These are phyloP conservation scores for Amphipoea oculea DNA, from an alignment of 2,888 invertebrate species.

Conservation along the genomic window DNA sequence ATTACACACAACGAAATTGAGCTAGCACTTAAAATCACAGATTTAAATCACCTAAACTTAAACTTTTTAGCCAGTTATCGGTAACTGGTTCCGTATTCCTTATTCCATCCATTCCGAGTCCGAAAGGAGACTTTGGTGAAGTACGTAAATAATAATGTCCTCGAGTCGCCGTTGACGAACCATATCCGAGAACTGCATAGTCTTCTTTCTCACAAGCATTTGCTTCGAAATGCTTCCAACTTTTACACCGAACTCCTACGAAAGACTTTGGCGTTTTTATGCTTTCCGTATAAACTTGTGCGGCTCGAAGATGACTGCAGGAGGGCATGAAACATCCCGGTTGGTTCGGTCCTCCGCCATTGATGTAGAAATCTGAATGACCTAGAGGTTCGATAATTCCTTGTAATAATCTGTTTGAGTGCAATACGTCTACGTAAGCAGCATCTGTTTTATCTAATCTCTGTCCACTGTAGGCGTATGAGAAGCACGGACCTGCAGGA, in stretches of 20 bases:
- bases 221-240: slow-evolving; percentile 83
- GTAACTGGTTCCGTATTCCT: slow-evolving; percentile 69
- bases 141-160: slow-evolving; percentile 88
- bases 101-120: slow-evolving; percentile 85
- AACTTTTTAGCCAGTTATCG: slow-evolving; percentile 75
- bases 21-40: slow-evolving; percentile 53
- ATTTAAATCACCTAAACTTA: slow-evolving; percentile 71
- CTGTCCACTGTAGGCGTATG: slow-evolving; percentile 83
- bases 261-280: slow-evolving; percentile 83
- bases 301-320: slow-evolving; percentile 87
- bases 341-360: slow-evolving; percentile 92
- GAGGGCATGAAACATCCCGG: slow-evolving; percentile 92
- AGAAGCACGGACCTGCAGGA: slow-evolving; percentile 89
- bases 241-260: slow-evolving; percentile 81
- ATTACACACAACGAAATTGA: slow-evolving; percentile 58
- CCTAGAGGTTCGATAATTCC: slow-evolving; percentile 91
- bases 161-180: slow-evolving; percentile 82
- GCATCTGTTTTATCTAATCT: slow-evolving; percentile 86
- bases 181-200: slow-evolving; percentile 85
- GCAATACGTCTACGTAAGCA: slow-evolving; percentile 85
- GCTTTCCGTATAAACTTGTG: slow-evolving; percentile 85
- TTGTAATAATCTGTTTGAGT: slow-evolving; percentile 87
- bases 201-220: slow-evolving; percentile 81
- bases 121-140: slow-evolving; percentile 79
- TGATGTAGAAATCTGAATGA: slow-evolving; percentile 94